These are phyloP conservation scores for Brachyhypopomus gauderio DNA, from an alignment of 2,113 vertebrate genomes.

Conservation along the genomic window DNA sequence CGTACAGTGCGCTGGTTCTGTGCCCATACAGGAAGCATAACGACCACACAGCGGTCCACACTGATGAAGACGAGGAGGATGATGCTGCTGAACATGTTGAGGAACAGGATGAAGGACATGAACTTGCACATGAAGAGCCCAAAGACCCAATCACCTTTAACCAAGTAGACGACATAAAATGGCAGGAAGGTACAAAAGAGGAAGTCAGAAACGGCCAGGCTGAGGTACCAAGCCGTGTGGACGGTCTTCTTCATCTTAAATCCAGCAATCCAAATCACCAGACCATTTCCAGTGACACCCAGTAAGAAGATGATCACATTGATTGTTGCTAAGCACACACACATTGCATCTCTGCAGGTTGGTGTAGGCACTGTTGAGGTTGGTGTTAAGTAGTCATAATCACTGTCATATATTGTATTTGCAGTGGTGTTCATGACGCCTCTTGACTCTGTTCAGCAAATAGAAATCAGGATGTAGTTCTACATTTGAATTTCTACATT, in stretches of 20 bases:
- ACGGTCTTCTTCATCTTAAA: conserved; percentile 89
- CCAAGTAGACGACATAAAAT: conserved; percentile 70
- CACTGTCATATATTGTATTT: background rate
- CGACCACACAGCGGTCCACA: conserved; percentile 85
- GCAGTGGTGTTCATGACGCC: background rate
- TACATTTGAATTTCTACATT: no score
- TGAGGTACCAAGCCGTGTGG: conserved; percentile 90
- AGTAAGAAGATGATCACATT: conserved; percentile 80
- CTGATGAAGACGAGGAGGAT: conserved; percentile 89
- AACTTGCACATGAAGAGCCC: conserved; percentile 87
- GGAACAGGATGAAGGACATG: conserved; percentile 76
- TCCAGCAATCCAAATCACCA: conserved; percentile 85
- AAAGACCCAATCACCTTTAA: conserved; percentile 82
- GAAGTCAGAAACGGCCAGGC: conserved; percentile 88
- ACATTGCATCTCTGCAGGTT: conserved; percentile 45
- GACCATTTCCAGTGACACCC: conserved; percentile 82
- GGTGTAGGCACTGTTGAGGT: background rate
- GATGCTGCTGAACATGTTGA: conserved; percentile 95
- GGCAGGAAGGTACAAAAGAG: conserved; percentile 87
- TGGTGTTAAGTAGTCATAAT: no score
- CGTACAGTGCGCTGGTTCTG: conserved; percentile 85
- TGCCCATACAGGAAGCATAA: conserved; percentile 87
- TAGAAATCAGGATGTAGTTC: background rate
- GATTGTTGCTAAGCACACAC: conserved; percentile 61
- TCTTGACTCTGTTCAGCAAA: background rate